Evolutionary conservation across 2,113 vertebrate species (phyloP).

Genomic region (Chaetodon auriga): DNA sequence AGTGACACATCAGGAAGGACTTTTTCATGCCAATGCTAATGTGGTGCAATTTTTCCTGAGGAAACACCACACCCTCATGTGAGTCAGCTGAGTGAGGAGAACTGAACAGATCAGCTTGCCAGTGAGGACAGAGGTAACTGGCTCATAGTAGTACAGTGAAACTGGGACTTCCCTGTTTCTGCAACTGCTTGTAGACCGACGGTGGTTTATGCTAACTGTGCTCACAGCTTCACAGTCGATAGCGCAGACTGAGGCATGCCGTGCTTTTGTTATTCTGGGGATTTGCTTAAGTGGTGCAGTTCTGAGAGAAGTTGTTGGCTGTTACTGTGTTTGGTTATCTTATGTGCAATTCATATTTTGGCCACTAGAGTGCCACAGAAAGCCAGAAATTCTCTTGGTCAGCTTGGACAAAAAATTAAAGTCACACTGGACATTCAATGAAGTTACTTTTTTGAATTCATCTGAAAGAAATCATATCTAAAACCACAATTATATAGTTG

Average conservation of each 20-base stretch:
- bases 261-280: not conserved
- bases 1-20: constrained; percentile 30
- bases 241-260: not conserved
- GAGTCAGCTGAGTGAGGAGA: constrained; percentile 36
- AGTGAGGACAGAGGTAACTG: constrained; percentile 14
- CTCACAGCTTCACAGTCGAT: not conserved
- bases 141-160: constrained; percentile 7
- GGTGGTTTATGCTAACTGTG: not conserved
- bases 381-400: constrained; percentile 38
- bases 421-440: constrained; percentile 12
- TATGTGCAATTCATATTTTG: constrained; percentile 16
- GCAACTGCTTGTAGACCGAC: not conserved
- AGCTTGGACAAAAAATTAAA: constrained; percentile 43
- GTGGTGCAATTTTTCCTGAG: constrained; percentile 44
- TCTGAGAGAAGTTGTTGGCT: not conserved
- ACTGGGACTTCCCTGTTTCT: constrained; percentile 13
- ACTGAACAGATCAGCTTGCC: constrained; percentile 19
- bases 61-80: constrained; percentile 53
- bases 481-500: not conserved
- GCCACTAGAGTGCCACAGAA: constrained; percentile 77
- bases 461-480: not conserved
- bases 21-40: constrained; percentile 14
- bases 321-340: not conserved
- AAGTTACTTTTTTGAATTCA: not conserved
- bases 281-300: not conserved